These are phyloP conservation scores for Leptura quadrifasciata DNA, from an alignment of 2,888 invertebrate species.

Conservation along the genomic window DNA sequence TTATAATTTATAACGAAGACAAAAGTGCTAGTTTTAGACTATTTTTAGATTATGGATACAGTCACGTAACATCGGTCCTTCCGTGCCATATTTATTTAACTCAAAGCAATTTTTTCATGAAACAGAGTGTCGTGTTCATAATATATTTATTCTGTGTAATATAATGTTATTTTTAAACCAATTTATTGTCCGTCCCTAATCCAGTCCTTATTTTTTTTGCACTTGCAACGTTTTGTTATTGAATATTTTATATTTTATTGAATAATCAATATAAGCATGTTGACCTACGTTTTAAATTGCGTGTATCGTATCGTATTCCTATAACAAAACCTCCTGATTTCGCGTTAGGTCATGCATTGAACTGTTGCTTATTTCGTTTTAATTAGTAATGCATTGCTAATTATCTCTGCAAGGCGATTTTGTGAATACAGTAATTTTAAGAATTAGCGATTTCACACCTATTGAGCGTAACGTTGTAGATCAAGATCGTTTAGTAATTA, in stretches of 20 bases:
- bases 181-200: not conserved
- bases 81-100: not conserved
- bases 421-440: constrained; percentile 16
- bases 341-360: not conserved
- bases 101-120: not conserved
- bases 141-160: not conserved
- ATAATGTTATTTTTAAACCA: not conserved
- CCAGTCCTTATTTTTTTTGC: not conserved
- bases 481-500: not conserved
- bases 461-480: constrained; percentile 15
- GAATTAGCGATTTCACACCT: constrained; percentile 15
- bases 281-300: not conserved
- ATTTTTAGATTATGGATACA: not conserved
- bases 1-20: not conserved
- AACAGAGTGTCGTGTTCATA: not conserved
- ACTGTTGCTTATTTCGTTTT: not conserved
- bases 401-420: constrained; percentile 14
- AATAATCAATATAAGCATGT: not conserved
- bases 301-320: not conserved
- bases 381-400: constrained; percentile 7
- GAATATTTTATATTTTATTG: not conserved
- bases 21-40: not conserved
- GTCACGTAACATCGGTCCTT: not conserved
- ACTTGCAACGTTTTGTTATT: not conserved
- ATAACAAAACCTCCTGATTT: not conserved